Evolutionary conservation across 2,113 vertebrate genomes (phyloP), one percentile per base, ranked within the genome.

Genomic region (Cheirogaleus medius): DNA sequence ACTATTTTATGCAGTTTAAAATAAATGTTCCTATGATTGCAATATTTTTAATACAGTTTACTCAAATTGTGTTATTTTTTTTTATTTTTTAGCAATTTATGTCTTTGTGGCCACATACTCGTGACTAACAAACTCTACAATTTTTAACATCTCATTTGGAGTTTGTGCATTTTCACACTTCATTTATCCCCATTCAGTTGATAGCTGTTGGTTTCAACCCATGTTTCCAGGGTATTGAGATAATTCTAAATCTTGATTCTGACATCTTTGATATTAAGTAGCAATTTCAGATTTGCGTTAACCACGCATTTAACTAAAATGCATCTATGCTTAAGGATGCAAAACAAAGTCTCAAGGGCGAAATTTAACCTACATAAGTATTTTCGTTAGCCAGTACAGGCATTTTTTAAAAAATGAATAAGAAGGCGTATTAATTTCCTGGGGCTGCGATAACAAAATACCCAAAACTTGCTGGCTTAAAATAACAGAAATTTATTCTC

Each of bases 221-320:
- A 49, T 63, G 37, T 74, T 96, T 91, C 23, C 52, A 89, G 60
- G 13, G 4, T 71, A 54, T 27, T 39, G 18, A 87, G 44, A 82
- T 77, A 64, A 96, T 69, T 69, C n/a, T 85, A 88, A 94, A 88
- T 66, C 29, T 96, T 77, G 39, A 81, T 88, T 47, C 6, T 66
- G 44, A 44, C 6, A 47, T 39, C 60, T 76, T 37, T 52, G 44
- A 76, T 76, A 44, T 71, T 93, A 84, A 93, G 20, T 37, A 42
- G 60, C 44, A 91, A 69, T 84, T 97, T 85, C 44, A 85, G 14
- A 82, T 76, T 96, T 90, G 8, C 49, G 49, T 63, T 83, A 60
- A 78, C 3, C 9, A 52, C 3, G 94, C 68, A 87, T 68, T 84
- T 56, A 15, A 71, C 56, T 85, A 90, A 52, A 76, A 81, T 47